These are phyloP conservation scores for Stenopsyche tienmushanensis DNA, from an alignment of 1,140 invertebrate genomes.

Conservation along the genomic window DNA sequence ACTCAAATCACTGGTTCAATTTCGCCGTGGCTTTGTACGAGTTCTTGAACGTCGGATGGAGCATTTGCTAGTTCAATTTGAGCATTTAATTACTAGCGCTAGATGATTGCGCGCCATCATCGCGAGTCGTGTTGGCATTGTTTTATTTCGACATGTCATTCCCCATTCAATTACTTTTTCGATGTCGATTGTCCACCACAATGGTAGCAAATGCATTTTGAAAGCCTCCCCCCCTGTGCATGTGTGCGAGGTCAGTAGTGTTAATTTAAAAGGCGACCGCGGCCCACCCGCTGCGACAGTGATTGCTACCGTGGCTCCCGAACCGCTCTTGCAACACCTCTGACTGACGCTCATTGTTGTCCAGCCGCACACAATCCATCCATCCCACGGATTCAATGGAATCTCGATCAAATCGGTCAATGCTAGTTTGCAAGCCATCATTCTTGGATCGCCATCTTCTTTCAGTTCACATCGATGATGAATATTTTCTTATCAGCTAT, in stretches of 20 bases:
- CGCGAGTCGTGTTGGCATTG: not conserved
- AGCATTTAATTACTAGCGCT: slow-evolving; percentile 4
- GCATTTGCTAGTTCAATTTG: too few relatives aligned
- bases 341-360: not conserved
- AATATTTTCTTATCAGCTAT: too few relatives aligned
- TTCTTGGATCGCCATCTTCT: too few relatives aligned
- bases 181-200: slow-evolving; percentile 16
- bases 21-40: too few relatives aligned
- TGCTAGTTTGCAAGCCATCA: too few relatives aligned
- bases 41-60: too few relatives aligned
- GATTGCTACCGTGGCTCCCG: slow-evolving; percentile 36
- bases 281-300: slow-evolving; percentile 27
- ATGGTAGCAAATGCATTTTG: slow-evolving; percentile 19
- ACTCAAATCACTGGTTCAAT: too few relatives aligned
- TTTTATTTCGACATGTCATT: slow-evolving; percentile 37
- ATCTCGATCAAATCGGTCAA: not conserved
- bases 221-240: slow-evolving; percentile 12
- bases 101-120: slow-evolving; percentile 9
- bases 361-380: not conserved
- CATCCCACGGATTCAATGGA: not conserved
- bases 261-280: slow-evolving; percentile 17
- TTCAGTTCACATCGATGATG: too few relatives aligned
- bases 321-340: slow-evolving; percentile 23
- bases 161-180: slow-evolving; percentile 34
- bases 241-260: slow-evolving; percentile 33